A percentile compares a stretch with the other conserved stretches of the same genome.
Evolutionary conservation across 2,113 vertebrate genomes (phyloP).

Genomic region (Corapipo altera): DNA sequence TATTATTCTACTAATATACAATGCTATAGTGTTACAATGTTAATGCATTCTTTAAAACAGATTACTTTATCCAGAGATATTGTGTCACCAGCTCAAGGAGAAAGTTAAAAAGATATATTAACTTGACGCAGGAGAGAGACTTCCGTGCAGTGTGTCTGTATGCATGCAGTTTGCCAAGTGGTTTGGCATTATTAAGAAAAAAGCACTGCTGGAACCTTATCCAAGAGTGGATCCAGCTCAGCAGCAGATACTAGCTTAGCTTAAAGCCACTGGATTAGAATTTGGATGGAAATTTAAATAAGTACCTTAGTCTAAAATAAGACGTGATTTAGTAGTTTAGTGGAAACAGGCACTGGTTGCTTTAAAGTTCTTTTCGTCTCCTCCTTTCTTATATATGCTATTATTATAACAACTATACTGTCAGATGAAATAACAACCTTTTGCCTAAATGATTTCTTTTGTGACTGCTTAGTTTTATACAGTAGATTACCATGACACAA

Average conservation of each 20-base stretch:
- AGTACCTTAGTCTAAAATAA: slow-evolving; percentile 36
- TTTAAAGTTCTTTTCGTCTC: slow-evolving; percentile 23
- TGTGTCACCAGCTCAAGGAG: neutral
- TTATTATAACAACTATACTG: neutral
- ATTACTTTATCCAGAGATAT: neutral
- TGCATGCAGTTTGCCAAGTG: neutral
- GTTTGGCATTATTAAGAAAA: neutral
- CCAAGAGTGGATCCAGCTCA: slow-evolving; percentile 13
- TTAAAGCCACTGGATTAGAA: slow-evolving; percentile 46
- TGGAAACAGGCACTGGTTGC: slow-evolving; percentile 32
- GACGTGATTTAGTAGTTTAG: slow-evolving; percentile 52
- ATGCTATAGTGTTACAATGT: neutral
- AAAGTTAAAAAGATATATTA: neutral
- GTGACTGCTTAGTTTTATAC: neutral
- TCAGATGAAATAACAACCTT: slow-evolving; percentile 15
- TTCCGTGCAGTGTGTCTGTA: neutral
- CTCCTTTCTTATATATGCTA: neutral
- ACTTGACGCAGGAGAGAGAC: neutral
- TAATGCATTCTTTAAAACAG: neutral
- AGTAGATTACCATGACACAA: neutral
- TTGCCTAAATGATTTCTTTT: neutral
- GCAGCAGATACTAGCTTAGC: slow-evolving; percentile 9
- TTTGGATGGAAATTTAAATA: slow-evolving; percentile 41
- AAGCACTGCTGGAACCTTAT: neutral
- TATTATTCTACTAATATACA: neutral